Base-by-base conservation (phyloP, 2,888 invertebrate species). In the Reticulitermes lucifugus region DNA sequence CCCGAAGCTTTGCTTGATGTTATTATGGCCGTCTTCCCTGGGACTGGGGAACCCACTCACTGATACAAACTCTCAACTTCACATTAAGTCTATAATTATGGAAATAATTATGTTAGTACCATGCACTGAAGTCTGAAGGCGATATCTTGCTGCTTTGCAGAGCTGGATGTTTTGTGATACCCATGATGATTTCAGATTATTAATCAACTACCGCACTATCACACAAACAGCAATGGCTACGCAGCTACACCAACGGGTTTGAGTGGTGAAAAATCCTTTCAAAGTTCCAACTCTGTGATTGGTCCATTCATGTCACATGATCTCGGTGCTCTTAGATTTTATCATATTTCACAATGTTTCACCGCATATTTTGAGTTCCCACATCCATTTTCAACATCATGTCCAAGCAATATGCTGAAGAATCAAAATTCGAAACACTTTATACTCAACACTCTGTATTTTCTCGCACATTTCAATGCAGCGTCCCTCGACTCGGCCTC, bases 171-270 rank as follows among this genome's bases (percentile, higher is more conserved):
- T 90, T 91, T 90, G 90, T 90, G 89, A 90, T 90, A 90, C 91
- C 92, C 92, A 92, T 92, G 90, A 90, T 90, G 89, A 90, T 90
- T 89, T 89, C 89, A 89, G 90, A 91, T 91, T 89, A 90, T 88
- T 90, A 89, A 89, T 89, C 90, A 91, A 90, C 90, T 86, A 87
- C 85, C 86, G 86, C 51, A 79, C 86, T 90, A 89, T 89, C 90
- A 90, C 89, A 90, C 89, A 89, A 89, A 89, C 90, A 90, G 91
- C 91, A 91, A 91, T 91, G 91, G 91, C 91, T 90, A 91, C 91
- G 90, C 91, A 91, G 88, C 88, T 88, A 88, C 88, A 88, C 88
- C 88, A 89, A 88, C 89, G 88, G 87, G 88, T 88, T 88, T 87
- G 88, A 88, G 88, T 87, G 88, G 88, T 87, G 89, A 89, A 89